Conservation (phyloP, 2,113 vertebrate species). For the Cichladusa arquata region DNA sequence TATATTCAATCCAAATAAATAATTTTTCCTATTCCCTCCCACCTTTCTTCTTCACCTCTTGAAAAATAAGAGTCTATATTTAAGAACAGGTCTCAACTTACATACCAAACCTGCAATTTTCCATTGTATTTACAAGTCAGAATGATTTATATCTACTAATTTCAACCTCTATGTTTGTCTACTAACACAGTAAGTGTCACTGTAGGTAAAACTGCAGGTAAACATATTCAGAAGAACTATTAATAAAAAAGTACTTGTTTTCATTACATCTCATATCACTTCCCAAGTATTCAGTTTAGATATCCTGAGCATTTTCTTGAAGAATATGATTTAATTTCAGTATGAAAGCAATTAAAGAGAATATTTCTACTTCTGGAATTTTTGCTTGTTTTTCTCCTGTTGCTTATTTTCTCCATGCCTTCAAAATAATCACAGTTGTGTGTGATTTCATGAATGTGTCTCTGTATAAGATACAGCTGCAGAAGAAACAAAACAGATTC, state of each 20-base stretch:
- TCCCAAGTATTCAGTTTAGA: not conserved
- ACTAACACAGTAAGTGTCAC: not conserved
- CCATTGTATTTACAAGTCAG: not conserved
- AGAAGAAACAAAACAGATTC: conserved; percentile 28
- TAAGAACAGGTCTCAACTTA: not conserved
- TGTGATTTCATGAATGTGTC: not conserved
- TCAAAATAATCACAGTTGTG: not conserved
- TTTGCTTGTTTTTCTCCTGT: not conserved
- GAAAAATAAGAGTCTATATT: not conserved
- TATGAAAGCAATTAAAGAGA: not conserved
- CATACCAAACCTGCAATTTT: not conserved
- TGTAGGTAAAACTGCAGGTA: not conserved
- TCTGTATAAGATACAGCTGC: conserved; percentile 38
- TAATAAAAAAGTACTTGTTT: not conserved
- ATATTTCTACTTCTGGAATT: not conserved
- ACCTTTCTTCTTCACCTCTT: not conserved
- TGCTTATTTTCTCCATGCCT: not conserved
- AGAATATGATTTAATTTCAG: not conserved
- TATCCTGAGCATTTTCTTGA: not conserved
- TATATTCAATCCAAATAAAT: not conserved
- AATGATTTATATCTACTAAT: not conserved
- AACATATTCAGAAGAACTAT: not conserved
- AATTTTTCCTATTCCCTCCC: not conserved
- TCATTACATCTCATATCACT: not conserved
- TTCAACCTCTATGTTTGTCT: not conserved